phyloP scores from a whole-genome alignment of 2,888 invertebrate genomes.

The Leptinotarsa haldemani region DNA sequence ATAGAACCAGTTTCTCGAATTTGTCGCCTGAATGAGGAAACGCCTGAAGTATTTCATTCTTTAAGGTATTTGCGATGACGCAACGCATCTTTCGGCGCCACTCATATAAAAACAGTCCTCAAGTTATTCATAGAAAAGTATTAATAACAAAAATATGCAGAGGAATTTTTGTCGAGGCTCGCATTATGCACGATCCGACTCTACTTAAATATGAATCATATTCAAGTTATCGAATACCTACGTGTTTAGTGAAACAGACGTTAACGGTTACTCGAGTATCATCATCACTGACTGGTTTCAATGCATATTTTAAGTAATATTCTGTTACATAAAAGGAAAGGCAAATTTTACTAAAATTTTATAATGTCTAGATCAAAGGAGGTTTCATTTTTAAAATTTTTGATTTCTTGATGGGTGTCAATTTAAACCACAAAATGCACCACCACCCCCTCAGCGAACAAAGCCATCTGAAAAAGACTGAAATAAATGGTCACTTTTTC shows the following conservation, averaged over 20 bases:
- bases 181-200: conserved; percentile 29
- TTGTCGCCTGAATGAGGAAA: conserved; percentile 2
- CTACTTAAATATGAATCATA: conserved; percentile 23
- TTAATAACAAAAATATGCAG: conserved; percentile 39
- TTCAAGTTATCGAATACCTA: not conserved
- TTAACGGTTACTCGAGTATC: not conserved
- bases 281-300: too few species aligned
- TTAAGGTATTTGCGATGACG: conserved; percentile 18
- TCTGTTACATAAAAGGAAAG: too few species aligned
- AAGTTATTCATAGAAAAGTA: conserved; percentile 38
- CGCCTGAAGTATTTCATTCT: conserved; percentile 7
- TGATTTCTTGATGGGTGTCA: too few species aligned
- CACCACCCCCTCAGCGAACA: too few species aligned
- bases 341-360: too few species aligned
- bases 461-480: too few species aligned
- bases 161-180: conserved; percentile 40
- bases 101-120: conserved; percentile 29
- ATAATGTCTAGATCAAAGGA: too few species aligned
- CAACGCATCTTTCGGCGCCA: conserved; percentile 16
- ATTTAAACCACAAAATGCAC: too few species aligned
- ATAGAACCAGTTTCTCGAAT: not conserved
- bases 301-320: too few species aligned
- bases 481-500: too few species aligned
- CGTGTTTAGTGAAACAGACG: not conserved
- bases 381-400: too few species aligned